Evolutionary conservation across 2,113 vertebrate species (phyloP).

Genomic region (Spizaetus ornatus): DNA sequence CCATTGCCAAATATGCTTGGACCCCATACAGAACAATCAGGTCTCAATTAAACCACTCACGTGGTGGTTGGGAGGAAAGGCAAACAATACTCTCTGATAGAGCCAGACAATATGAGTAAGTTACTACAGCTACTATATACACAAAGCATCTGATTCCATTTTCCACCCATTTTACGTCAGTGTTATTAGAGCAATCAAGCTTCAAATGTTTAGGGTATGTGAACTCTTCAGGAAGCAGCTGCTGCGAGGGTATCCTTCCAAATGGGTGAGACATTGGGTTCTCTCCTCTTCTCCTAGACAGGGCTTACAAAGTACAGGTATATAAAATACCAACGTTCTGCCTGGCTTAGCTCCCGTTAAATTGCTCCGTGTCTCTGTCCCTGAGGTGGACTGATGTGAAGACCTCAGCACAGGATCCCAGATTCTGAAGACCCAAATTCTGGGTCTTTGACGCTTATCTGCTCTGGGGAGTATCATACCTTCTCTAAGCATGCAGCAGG

Average conservation of each 20-base stretch:
- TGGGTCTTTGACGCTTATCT: neutral
- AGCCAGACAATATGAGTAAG: neutral
- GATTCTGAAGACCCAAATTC: neutral
- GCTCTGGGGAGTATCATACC: neutral
- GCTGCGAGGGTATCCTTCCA: neutral
- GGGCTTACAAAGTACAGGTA: neutral
- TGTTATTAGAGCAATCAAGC: neutral
- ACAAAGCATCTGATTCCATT: neutral
- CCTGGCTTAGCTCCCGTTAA: neutral
- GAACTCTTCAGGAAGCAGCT: neutral
- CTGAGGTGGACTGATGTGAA: neutral
- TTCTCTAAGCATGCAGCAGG: neutral
- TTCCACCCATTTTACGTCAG: neutral
- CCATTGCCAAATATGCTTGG: neutral
- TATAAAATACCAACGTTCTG: neutral
- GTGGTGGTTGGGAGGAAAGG: neutral
- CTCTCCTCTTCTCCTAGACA: neutral
- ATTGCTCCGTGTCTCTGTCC: neutral
- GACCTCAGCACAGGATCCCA: neutral
- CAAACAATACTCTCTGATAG: neutral
- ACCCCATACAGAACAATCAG: neutral
- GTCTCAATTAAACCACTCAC: neutral
- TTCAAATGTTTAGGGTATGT: neutral
- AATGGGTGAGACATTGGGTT: neutral
- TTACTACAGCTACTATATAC: neutral